Evolutionary conservation across 2,797 vertebrate genomes (phyloP), one percentile per base, ranked within the genome.

Genomic region (Sebastes nivosus): DNA sequence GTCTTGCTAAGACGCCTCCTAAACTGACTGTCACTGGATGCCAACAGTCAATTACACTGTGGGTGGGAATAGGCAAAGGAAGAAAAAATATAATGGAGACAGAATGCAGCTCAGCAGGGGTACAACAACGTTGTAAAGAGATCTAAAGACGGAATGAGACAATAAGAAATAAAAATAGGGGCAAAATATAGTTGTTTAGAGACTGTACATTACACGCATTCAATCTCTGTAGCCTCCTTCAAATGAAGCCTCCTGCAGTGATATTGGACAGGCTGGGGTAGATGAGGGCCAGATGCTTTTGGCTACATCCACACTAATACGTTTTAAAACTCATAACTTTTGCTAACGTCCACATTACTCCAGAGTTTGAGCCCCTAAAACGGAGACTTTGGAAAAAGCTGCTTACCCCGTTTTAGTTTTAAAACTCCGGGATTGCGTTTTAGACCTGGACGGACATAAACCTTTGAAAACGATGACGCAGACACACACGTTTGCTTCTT

Each of bases 271-370:
- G 85, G 80, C 74, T 74, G 75, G 46, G 58, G 65, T 59, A 90
- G 90, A 95, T 79, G 81, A 90, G 91, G 92, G 87, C 86, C 92
- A 94, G 91, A 90, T 88, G 85, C 50, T 52, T 50, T 50, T 50
- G 18, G 46, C 46, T 18, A 50, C 46, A 50, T 50, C 18, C 16
- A 50, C 46, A 50, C 46, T 20, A 50, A 50, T 50, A 50, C 4
- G 46, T 50, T 20, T 50, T 20, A 50, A 50, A 50, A 50, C 7
- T 1, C 18, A 18, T 8, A 50, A 50, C 46, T 50, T 50, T 50
- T 50, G 18, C 7, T 8, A 50, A 0, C 7, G 46, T 50, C 46
- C 0, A 50, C 46, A 50, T 18, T 50, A 50, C 42, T 46, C 16
- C 42, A 46, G 42, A 13, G 16, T 46, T 46, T 46, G 13, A 42